phyloP scores from a whole-genome alignment of 1,140 invertebrate genomes.

The Drosophila saltans region DNA sequence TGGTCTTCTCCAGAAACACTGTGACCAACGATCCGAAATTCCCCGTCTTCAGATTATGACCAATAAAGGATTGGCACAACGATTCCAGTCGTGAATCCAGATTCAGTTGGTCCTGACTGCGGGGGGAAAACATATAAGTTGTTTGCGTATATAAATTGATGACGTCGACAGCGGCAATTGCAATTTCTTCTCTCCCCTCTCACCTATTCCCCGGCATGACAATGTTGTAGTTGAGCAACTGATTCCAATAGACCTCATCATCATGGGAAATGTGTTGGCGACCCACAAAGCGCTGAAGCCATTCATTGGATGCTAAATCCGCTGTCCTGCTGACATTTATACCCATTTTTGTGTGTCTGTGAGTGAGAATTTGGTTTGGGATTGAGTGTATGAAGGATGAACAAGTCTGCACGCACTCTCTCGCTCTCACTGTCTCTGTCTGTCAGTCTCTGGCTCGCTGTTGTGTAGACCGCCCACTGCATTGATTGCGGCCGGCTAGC shows the following conservation, averaged over 20 bases:
- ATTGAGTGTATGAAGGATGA: background rate
- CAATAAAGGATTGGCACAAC: constrained; percentile 88
- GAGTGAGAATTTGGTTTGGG: constrained; percentile 20
- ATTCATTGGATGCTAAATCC: constrained; percentile 92
- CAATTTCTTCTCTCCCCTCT: constrained; percentile 17
- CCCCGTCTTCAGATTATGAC: constrained; percentile 92
- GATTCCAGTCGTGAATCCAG: constrained; percentile 91
- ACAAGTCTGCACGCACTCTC: background rate
- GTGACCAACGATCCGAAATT: constrained; percentile 94
- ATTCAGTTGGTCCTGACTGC: constrained; percentile 90
- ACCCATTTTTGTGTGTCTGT: constrained; percentile 89
- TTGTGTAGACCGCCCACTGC: background rate
- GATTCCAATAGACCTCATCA: constrained; percentile 97
- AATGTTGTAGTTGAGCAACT: constrained; percentile 95
- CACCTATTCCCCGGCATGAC: constrained; percentile 89
- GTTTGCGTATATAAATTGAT: constrained; percentile 26
- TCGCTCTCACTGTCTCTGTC: background rate
- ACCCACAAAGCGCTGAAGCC: constrained; percentile 90
- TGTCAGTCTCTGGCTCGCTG: background rate
- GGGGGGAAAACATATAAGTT: background rate
- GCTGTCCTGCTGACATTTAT: constrained; percentile 91
- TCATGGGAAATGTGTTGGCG: constrained; percentile 89
- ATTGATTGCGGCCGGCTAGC: constrained; percentile 5
- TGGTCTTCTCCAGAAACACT: constrained; percentile 91
- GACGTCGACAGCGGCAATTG: constrained; percentile 64